Conservation (phyloP, 1,140 invertebrate genomes). For the Formica exsecta region DNA sequence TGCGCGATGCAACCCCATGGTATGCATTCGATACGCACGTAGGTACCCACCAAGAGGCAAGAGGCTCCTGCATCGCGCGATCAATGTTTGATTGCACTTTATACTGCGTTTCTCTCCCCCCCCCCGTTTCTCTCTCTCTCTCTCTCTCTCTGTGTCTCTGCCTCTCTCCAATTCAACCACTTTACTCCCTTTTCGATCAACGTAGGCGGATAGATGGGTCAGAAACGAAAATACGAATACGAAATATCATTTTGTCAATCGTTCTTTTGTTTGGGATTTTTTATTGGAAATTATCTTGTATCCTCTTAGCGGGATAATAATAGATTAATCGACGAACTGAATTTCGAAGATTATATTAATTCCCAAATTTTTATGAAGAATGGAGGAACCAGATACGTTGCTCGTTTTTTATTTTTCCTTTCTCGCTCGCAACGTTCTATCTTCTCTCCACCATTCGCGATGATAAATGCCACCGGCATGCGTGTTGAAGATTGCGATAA, state of each 20-base stretch:
- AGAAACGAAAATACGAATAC: background rate
- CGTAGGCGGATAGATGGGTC: background rate
- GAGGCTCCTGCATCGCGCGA: constrained; percentile 75
- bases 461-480: constrained; percentile 4
- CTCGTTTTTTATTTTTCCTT: background rate
- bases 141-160: background rate
- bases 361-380: background rate
- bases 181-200: constrained; percentile 33
- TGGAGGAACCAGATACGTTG: no score
- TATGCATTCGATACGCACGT: constrained; percentile 78
- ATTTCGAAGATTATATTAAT: background rate
- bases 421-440: background rate
- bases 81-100: constrained; percentile 79
- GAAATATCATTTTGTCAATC: constrained; percentile 20
- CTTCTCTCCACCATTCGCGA: background rate
- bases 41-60: constrained; percentile 76
- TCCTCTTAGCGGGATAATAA: background rate
- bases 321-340: background rate
- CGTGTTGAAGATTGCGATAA: constrained; percentile 2
- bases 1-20: constrained; percentile 78
- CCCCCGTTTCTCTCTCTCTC: background rate
- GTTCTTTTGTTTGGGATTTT: background rate
- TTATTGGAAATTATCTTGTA: background rate
- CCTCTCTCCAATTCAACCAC: constrained; percentile 27
- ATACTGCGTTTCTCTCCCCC: constrained; percentile 68